Base-by-base conservation (phyloP, 1,140 invertebrate species). In the Drosophila insularis region DNA sequence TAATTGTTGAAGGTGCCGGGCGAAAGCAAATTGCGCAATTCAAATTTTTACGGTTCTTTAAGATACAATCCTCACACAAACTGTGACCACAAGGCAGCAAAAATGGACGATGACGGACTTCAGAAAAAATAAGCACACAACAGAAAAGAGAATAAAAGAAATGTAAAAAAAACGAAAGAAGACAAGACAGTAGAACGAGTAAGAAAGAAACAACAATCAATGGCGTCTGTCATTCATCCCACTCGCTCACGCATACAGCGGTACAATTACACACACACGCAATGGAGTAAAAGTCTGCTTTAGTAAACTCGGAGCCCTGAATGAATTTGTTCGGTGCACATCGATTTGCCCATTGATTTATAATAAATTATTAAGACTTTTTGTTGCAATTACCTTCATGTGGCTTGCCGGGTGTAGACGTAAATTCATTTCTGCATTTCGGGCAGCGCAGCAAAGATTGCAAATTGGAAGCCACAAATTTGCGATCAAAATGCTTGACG, bases 41-140 rank as follows among this genome's bases (percentile, higher is more conserved):
- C 5, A 89, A 59, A 8, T 79, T 58, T 8, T 72, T 43, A 1
- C 63, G 68, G 56, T 89, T 60, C 13, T 71, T 59, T 7, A 39
- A 67, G 6, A 89, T 21, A 56, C 90, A 91, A 19, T 54, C 71
- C 46, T 91, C 90, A 37, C 90, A 91, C 60, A 91, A 56, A 40
- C 61, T 80, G 27, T 91, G 90, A 0, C 80, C 84, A 8, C 90
- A 91, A 5, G 71, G 40, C 32, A 91, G 14, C 31, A 91, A 31
- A 58, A 91, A 71, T 0, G 90, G 89, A 1, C 80, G 89, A 72
- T 65, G 32, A 6, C 60, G 69, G 0, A 35, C 80, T 76, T 43
- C 1, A 8, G 8, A 60, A 50, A 23, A 75, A 14, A n/a, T 7
- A 11, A 43, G 43, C 17, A 21, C 17, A 21, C 1, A 11, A 21